Percentiles rank a stretch among this genome's conserved stretches.
Conservation (phyloP, 1,140 invertebrate genomes). For the Anthonomus grandis region DNA sequence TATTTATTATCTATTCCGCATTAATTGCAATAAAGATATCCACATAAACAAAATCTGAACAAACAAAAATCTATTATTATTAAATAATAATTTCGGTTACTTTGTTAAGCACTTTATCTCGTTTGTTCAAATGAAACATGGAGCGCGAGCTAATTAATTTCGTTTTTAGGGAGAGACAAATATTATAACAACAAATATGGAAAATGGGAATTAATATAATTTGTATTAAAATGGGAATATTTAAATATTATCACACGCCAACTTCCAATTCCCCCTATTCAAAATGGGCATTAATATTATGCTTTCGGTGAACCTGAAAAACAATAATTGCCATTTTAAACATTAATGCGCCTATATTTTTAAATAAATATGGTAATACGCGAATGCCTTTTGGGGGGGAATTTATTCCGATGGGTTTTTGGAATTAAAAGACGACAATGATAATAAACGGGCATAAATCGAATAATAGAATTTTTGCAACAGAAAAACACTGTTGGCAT, state of each 20-base stretch:
- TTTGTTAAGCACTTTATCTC: not conserved
- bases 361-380: slow-evolving; percentile 2
- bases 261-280: not conserved
- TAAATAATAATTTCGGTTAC: not conserved
- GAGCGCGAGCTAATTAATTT: slow-evolving; percentile 4
- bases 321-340: not conserved
- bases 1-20: no score
- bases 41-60: no score
- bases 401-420: no score
- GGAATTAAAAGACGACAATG: no score
- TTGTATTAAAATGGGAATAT: slow-evolving; percentile 3
- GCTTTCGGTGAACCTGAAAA: not conserved
- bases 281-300: slow-evolving; percentile 1
- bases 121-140: not conserved
- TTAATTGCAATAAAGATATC: no score
- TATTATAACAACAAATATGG: slow-evolving; percentile 3
- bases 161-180: not conserved
- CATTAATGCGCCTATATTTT: slow-evolving; percentile 1
- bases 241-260: slow-evolving; percentile 7
- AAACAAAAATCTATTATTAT: not conserved
- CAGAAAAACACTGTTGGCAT: no score
- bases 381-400: no score
- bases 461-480: no score
- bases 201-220: slow-evolving; percentile 4
- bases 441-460: no score